Conservation (phyloP, 2,888 invertebrate species). For the Microctonus aethiopoides region DNA sequence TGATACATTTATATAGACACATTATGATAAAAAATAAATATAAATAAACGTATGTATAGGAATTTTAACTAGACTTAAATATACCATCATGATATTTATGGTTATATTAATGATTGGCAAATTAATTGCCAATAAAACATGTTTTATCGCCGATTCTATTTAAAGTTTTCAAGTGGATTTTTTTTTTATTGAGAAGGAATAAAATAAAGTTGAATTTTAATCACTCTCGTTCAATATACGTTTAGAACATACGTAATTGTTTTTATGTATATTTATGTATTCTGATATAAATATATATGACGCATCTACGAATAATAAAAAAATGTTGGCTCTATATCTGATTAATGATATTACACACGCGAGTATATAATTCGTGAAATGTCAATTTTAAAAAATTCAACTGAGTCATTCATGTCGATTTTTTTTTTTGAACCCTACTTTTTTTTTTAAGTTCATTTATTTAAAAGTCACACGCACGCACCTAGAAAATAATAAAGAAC, state of each 20-base stretch:
- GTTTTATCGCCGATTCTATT: not conserved
- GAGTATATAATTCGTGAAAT: not conserved
- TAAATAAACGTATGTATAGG: too few relatives aligned
- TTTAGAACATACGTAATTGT: too few relatives aligned
- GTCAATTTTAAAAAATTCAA: constrained; percentile 7
- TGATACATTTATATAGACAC: not conserved
- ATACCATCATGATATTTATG: not conserved
- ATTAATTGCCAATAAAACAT: not conserved
- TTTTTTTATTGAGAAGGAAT: too few relatives aligned
- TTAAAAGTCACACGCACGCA: not conserved
- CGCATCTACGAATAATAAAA: not conserved
- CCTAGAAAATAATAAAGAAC: not conserved
- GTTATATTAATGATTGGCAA: not conserved
- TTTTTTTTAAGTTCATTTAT: not conserved
- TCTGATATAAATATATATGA: not conserved
- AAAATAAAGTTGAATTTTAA: not conserved
- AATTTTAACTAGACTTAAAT: not conserved
- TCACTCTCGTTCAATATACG: not conserved
- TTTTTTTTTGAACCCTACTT: not conserved
- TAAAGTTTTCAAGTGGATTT: too few relatives aligned
- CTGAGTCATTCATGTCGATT: constrained; percentile 4
- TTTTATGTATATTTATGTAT: not conserved
- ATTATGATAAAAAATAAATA: too few relatives aligned
- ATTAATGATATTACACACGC: not conserved
- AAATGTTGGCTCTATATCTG: not conserved